phyloP scores from a whole-genome alignment of 2,888 invertebrate genomes.

The Monochamus alternatus region DNA sequence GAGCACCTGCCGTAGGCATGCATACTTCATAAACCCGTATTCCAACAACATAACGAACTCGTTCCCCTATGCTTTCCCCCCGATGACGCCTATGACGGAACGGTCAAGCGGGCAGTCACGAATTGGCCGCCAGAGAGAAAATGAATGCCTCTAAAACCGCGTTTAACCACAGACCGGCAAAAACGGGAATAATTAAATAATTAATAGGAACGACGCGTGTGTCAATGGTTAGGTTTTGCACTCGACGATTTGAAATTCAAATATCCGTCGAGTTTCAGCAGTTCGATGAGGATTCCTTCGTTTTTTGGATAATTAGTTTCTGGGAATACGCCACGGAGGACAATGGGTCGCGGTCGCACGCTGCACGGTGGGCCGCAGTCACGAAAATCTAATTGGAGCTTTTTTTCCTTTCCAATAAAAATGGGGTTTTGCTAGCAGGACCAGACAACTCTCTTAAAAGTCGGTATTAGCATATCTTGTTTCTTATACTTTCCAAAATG shows the following conservation, averaged over 20 bases:
- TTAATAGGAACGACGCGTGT: slow-evolving; percentile 44
- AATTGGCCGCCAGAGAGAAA: slow-evolving; percentile 19
- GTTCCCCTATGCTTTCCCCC: background rate
- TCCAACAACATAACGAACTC: background rate
- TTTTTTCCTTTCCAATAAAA: background rate
- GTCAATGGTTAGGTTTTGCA: slow-evolving; percentile 27
- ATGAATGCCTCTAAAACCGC: slow-evolving; percentile 17
- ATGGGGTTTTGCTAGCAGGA: too few species aligned
- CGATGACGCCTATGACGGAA: background rate
- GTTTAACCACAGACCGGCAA: slow-evolving; percentile 29
- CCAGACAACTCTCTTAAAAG: too few species aligned
- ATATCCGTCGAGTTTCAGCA: slow-evolving; percentile 15
- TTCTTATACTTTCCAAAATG: too few species aligned
- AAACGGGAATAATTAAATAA: slow-evolving; percentile 49
- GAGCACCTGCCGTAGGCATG: background rate
- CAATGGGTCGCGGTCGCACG: slow-evolving; percentile 7
- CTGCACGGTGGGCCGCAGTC: slow-evolving; percentile 16
- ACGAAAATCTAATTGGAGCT: background rate
- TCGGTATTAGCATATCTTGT: too few species aligned
- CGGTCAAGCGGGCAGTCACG: slow-evolving; percentile 23
- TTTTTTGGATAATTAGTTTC: slow-evolving; percentile 30
- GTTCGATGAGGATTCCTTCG: slow-evolving; percentile 14
- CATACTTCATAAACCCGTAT: background rate
- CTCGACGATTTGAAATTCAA: slow-evolving; percentile 10
- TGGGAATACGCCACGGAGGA: slow-evolving; percentile 4